Evolutionary conservation across 2,797 vertebrate genomes (phyloP), one percentile per base, ranked within the genome.

Genomic region (Yasuhikotakia modesta): DNA sequence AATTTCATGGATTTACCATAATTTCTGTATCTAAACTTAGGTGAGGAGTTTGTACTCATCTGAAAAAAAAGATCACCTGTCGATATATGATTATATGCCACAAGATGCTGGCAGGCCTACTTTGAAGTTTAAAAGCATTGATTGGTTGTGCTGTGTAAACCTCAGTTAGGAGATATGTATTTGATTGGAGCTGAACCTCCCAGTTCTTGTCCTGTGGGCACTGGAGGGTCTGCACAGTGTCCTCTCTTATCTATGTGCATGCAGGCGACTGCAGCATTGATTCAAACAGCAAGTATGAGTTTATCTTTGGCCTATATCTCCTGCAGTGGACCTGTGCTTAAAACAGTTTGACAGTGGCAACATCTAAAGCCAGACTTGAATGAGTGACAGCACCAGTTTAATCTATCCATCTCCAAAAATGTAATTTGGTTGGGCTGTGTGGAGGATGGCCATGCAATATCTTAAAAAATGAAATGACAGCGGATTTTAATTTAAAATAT

Each of bases 121-220:
- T 79, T 70, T 79, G 76, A 87, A 84, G 76, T 83, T 85, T 76
- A 83, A 79, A 43, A 71, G 71, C 78, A 86, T 83, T 85, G 82
- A 87, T 78, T 86, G 77, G 72, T 57, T 78, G 73, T 61, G 72
- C 70, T 52, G 80, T 57, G 75, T 79, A 83, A 87, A 82, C 84
- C 82, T 72, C 76, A 50, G 78, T 53, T 70, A 67, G 64, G 57
- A 86, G 83, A 85, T 84, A 71, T 82, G 70, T 84, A 80, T 83
- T 83, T 65, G 77, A 87, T 85, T 85, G 69, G 24, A 55, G 66
- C 21, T 11, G 24, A 67, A 79, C 66, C 76, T 74, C 74, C 52
- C 48, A 78, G 80, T 76, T 81, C 61, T 83, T 82, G 78, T 80
- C 48, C 76, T 22, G 70, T 21, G 11, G 46, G 22, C 50, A 78